Evolutionary conservation across 1,140 invertebrate genomes (phyloP).

Genomic region (Drosophila nasuta): DNA sequence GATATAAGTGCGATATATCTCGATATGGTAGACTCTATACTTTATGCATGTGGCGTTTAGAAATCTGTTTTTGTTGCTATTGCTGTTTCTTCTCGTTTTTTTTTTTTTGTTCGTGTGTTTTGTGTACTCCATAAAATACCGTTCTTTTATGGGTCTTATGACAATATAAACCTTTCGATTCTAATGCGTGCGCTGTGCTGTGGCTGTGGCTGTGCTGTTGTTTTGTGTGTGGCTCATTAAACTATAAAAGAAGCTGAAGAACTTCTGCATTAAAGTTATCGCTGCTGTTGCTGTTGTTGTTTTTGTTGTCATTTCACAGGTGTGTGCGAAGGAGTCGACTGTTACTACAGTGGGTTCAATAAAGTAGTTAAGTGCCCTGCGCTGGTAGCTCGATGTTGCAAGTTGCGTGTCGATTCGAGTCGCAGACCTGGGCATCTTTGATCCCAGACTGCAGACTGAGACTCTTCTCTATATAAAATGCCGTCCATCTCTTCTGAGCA

Average conservation of each 20-base stretch:
- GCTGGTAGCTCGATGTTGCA: slow-evolving; percentile 72
- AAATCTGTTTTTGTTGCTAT: slow-evolving; percentile 58
- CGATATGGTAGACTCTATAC: slow-evolving; percentile 6
- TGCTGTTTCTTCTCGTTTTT: slow-evolving; percentile 20
- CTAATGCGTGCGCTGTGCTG: slow-evolving; percentile 37
- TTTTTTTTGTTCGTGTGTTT: slow-evolving; percentile 13
- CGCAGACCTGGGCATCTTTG: background rate
- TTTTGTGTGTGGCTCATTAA: slow-evolving; percentile 46
- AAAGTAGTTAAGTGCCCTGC: slow-evolving; percentile 79
- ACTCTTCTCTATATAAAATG: slow-evolving; percentile 47
- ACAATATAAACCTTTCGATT: slow-evolving; percentile 45
- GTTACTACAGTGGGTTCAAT: slow-evolving; percentile 39
- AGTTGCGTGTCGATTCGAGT: slow-evolving; percentile 60
- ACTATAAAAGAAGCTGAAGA: slow-evolving; percentile 58
- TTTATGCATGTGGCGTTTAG: slow-evolving; percentile 65
- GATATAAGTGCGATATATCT: slow-evolving; percentile 53
- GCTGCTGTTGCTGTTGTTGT: slow-evolving; percentile 13
- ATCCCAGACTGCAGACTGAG: background rate
- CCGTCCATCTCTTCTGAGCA: slow-evolving; percentile 56
- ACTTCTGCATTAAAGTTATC: slow-evolving; percentile 46
- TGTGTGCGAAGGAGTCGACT: slow-evolving; percentile 71
- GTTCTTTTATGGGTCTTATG: slow-evolving; percentile 52
- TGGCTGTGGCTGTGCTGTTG: background rate
- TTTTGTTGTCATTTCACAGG: slow-evolving; percentile 69
- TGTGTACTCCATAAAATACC: slow-evolving; percentile 56